Evolutionary conservation across 2,888 invertebrate genomes (phyloP), one percentile per base, ranked within the genome.

Genomic region (Phasia obesa): DNA sequence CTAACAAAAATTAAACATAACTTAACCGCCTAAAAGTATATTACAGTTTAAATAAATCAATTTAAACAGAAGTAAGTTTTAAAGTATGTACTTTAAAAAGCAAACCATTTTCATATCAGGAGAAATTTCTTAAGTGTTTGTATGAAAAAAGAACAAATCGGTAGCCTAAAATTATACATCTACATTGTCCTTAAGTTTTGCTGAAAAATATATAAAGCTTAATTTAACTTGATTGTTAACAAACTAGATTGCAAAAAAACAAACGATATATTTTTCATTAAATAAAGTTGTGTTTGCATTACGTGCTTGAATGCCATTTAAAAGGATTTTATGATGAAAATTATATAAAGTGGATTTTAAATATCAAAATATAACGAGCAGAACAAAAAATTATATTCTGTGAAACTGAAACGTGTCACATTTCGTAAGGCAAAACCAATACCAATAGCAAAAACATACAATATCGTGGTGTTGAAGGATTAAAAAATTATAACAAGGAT

Each of bases 301-400:
- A 84, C 85, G 85, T 85, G 85, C 81, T 84, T 44, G 42, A 59
- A 81, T 51, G n/a, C 64, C 62, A 69, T 76, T 82, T 85, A 76
- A 74, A 84, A 80, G 69, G 84, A 84, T 84, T 84, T 80, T 67
- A 60, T 65, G 65, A 53, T 49, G 44, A 71, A 69, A 75, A 59
- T 57, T 74, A 71, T 71, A 76, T 77, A 71, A 47, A 73, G 42
- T 65, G 65, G 38, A 73, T 67, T 70, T 80, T 55, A 67, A 67
- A 74, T 67, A 51, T 47, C 15, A 51, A 57, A 64, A 62, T 5
- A 47, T 5, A 47, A 47, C 17, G 17, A 53, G 25, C 42, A 42
- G 15, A 74, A 57, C 1, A 38, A 51, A 65, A n/a, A 67, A 21
- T 47, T 59, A 35, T 38, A 67, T 75, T 59, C n/a, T 59, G 57